A percentile compares a stretch with the other conserved stretches of the same genome.
These are phyloP conservation scores for Sarcophaga caerulescens DNA, from an alignment of 2,888 invertebrate genomes.

Conservation along the genomic window DNA sequence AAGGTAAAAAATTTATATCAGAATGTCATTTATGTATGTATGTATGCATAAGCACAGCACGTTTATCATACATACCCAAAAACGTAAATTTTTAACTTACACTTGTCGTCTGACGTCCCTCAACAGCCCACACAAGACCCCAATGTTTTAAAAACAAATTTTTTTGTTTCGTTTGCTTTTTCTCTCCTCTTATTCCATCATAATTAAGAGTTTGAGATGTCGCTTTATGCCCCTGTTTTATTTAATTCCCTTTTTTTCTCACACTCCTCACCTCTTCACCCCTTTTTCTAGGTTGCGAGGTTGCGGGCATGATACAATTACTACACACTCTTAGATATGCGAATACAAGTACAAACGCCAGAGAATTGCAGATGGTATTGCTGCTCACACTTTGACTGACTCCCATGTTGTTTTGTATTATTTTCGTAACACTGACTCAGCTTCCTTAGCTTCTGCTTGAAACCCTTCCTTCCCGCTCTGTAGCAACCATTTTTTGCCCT, in stretches of 20 bases:
- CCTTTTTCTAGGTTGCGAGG: conserved; percentile 22
- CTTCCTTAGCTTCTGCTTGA: conserved; percentile 6
- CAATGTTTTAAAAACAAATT: conserved; percentile 46
- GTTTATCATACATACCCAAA: too few relatives aligned
- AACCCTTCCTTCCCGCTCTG: conserved; percentile 8
- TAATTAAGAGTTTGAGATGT: conserved; percentile 59
- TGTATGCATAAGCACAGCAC: neutral
- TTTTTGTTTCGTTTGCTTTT: conserved; percentile 10
- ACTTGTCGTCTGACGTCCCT: conserved; percentile 39
- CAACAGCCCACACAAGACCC: conserved; percentile 62
- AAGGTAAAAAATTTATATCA: conserved; percentile 48
- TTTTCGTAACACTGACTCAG: neutral
- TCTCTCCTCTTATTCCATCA: conserved; percentile 23
- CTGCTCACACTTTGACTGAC: neutral
- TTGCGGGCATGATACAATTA: conserved; percentile 73
- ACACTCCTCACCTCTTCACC: conserved; percentile 39
- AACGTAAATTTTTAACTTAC: neutral
- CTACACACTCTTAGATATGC: conserved; percentile 75
- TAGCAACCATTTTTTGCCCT: conserved; percentile 69
- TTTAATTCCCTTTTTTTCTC: conserved; percentile 23
- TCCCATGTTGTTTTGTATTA: neutral
- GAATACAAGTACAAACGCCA: conserved; percentile 66
- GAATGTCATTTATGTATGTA: conserved; percentile 40
- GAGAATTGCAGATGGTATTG: neutral
- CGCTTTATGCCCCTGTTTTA: conserved; percentile 27